Base-by-base conservation (phyloP, 2,113 vertebrate genomes). In the Caloenas nicobarica region DNA sequence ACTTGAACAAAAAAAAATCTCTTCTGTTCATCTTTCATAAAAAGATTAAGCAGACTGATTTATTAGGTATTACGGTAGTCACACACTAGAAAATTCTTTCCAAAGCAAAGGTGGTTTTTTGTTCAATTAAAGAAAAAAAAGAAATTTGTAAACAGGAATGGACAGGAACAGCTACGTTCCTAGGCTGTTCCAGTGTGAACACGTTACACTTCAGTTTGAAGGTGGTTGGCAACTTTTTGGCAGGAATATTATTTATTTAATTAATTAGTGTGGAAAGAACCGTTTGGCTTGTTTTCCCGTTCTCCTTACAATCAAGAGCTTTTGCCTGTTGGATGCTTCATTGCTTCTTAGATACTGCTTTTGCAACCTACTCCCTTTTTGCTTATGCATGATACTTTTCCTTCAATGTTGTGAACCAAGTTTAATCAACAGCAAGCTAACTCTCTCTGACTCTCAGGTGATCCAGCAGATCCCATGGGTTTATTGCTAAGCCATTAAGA, bases 191-290 rank as follows among this genome's bases (percentile, higher is more conserved):
- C 80, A 94, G 95, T 96, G 88, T 48, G 88, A 91, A 97, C 94
- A 96, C 3, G 88, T 94, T 95, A 31, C 11, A 13, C 53, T 69
- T 70, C 70, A 72, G 46, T 80, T 92, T 93, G 79, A 95, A 84
- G 26, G 58, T 22, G 3, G 89, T 46, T 95, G 86, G 94, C 94
- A 96, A 94, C 26, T 51, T 93, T 86, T 93, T 96, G 94, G 97
- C 94, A 95, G 61, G 51, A 86, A n/a, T 68, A 53, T 68, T 96
- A 84, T 92, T 95, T 97, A 94, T 89, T 93, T 94, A 94, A 95
- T 96, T 94, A 93, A 91, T 95, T 89, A 12, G 17, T 42, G 56
- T 68, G 36, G 86, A 96, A 95, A 65, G 53, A 95, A 91, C 31
- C 5, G 0, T 85, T 92, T 81, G 78, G 58, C 79, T 94, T 71